Evolutionary conservation across 1,140 invertebrate species (phyloP).

Genomic region (Drosophila leontia): DNA sequence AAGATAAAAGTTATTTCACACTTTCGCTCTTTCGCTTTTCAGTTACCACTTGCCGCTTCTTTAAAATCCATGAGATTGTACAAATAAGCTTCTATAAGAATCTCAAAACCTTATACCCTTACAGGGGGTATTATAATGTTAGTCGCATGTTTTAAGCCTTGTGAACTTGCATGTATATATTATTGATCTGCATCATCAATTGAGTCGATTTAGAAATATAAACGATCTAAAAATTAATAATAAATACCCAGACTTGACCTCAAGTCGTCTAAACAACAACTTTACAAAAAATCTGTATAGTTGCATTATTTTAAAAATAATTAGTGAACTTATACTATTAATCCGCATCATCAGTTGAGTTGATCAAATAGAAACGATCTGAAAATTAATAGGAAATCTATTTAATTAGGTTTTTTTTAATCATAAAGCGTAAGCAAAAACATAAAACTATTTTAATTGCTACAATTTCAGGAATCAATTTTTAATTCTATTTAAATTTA

Average conservation of each 20-base stretch:
- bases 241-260: no score
- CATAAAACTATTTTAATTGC: no score
- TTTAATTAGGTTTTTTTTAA: no score
- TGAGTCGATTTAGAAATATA: background rate
- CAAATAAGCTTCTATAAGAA: background rate
- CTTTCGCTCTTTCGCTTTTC: conserved; percentile 15
- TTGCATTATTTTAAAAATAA: no score
- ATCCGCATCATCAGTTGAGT: no score
- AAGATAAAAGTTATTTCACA: conserved; percentile 19
- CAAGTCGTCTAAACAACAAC: no score
- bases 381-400: no score
- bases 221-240: background rate
- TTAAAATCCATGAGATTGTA: conserved; percentile 2
- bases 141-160: background rate
- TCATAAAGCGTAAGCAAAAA: no score
- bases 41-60: background rate
- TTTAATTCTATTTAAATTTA: background rate
- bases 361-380: no score
- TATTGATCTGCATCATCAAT: background rate
- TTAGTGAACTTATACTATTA: no score
- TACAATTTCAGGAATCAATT: background rate
- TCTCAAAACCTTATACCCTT: background rate
- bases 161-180: background rate
- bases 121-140: background rate
- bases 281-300: no score